Conservation (phyloP, 2,888 invertebrate genomes). For the Odontomyia ornata region DNA sequence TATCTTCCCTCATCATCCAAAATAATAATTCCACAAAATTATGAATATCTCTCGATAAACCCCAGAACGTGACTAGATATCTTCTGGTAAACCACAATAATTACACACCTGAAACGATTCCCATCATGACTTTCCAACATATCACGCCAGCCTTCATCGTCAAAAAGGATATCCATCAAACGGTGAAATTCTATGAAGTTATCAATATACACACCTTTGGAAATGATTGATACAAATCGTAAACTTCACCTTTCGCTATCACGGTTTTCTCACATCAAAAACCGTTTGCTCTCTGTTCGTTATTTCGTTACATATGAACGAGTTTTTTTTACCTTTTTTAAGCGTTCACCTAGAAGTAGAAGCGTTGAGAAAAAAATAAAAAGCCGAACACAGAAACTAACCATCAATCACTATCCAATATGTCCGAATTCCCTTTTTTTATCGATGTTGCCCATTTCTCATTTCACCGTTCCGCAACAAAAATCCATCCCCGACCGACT, state of each 20-base stretch:
- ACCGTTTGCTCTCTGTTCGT: slow-evolving; percentile 23
- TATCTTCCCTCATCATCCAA: too few species aligned
- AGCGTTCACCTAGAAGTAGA: too few species aligned
- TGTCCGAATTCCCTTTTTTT: slow-evolving; percentile 43
- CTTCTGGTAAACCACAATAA: slow-evolving; percentile 1
- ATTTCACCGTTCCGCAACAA: slow-evolving; percentile 23
- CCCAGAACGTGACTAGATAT: background rate
- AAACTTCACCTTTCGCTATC: slow-evolving; percentile 38
- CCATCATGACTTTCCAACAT: slow-evolving; percentile 36
- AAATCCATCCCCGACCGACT: slow-evolving; percentile 31
- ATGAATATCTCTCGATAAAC: too few species aligned
- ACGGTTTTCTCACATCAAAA: slow-evolving; percentile 39
- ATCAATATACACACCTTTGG: slow-evolving; percentile 43
- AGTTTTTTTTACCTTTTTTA: slow-evolving; percentile 17
- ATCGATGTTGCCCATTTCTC: slow-evolving; percentile 1
- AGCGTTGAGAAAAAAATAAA: too few species aligned
- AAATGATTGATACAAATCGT: slow-evolving; percentile 44
- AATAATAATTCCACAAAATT: too few species aligned
- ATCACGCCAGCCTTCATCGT: background rate
- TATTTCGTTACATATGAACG: slow-evolving; percentile 36
- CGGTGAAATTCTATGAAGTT: slow-evolving; percentile 33
- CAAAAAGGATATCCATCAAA: slow-evolving; percentile 30
- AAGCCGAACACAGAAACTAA: slow-evolving; percentile 21
- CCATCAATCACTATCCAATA: slow-evolving; percentile 48
- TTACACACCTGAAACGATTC: slow-evolving; percentile 27